A percentile compares a stretch with the other conserved stretches of the same genome.
Conservation (phyloP, 2,797 vertebrate species). For the Notolepis coatsorum region DNA sequence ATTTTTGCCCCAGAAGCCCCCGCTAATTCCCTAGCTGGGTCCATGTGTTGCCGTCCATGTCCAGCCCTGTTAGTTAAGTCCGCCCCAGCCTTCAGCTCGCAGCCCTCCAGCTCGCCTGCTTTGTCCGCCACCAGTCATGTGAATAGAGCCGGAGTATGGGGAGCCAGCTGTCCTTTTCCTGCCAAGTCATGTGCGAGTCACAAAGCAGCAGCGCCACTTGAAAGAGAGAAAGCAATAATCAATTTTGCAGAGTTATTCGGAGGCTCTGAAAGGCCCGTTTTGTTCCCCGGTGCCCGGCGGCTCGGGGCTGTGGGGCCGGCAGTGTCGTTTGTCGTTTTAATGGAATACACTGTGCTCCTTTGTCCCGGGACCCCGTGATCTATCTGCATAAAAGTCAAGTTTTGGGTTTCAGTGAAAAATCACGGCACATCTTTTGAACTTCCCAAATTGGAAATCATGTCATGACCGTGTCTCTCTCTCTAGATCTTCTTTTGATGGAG, state of each 20-base stretch:
- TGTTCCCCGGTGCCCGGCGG: constrained; percentile 58
- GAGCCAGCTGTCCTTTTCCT: constrained; percentile 75
- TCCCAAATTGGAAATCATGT: constrained; percentile 43
- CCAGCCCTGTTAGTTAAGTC: constrained; percentile 38
- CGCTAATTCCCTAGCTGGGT: too few relatives aligned
- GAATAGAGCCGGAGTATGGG: constrained; percentile 65
- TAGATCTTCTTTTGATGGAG: too few relatives aligned
- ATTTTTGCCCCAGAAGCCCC: too few relatives aligned
- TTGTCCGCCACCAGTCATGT: constrained; percentile 76
- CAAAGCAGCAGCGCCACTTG: constrained; percentile 75
- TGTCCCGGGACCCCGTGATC: constrained; percentile 59
- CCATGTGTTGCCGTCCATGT: constrained; percentile 3
- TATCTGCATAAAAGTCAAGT: constrained; percentile 52
- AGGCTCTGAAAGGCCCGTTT: constrained; percentile 70
- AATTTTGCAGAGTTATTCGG: constrained; percentile 72
- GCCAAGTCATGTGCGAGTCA: constrained; percentile 83
- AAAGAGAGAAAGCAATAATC: constrained; percentile 79
- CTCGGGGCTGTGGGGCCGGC: constrained; percentile 52
- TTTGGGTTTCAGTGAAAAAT: constrained; percentile 61
- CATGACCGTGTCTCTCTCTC: constrained; percentile 31
- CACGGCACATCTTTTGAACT: constrained; percentile 33
- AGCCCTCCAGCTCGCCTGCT: constrained; percentile 52
- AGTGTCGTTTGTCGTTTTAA: constrained; percentile 63
- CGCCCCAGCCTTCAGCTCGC: background rate
- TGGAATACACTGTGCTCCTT: constrained; percentile 65